These are phyloP conservation scores for Physocephala rufipes DNA, from an alignment of 2,888 invertebrate species.

Conservation along the genomic window DNA sequence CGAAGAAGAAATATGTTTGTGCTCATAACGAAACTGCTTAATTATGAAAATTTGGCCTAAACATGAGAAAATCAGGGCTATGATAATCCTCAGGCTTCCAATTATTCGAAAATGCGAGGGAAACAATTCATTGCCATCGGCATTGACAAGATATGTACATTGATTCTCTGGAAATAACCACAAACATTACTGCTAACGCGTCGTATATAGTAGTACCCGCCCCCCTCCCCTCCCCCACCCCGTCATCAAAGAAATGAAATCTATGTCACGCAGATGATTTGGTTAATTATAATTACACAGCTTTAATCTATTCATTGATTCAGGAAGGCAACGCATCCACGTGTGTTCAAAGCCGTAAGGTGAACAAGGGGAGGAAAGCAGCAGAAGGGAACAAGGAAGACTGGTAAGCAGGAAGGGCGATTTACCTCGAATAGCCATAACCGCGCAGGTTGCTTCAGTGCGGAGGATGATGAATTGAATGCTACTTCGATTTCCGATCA, in stretches of 20 bases:
- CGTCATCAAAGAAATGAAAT: conserved; percentile 8
- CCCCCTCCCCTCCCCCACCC: background rate
- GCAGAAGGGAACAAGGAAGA: background rate
- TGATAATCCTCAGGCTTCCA: too few species aligned
- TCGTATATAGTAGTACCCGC: background rate
- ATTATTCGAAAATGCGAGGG: too few species aligned
- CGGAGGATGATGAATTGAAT: conserved; percentile 58
- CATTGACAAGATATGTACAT: too few species aligned
- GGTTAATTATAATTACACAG: conserved; percentile 63
- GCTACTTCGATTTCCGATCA: conserved; percentile 51
- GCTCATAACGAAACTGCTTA: too few species aligned
- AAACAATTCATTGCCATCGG: too few species aligned
- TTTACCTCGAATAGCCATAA: background rate
- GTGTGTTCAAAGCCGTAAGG: background rate
- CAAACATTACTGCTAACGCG: too few species aligned
- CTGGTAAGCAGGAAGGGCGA: conserved; percentile 16
- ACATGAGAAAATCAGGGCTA: too few species aligned
- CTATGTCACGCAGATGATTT: conserved; percentile 23
- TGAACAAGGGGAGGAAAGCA: too few species aligned
- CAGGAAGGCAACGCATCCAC: conserved; percentile 27
- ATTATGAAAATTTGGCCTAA: too few species aligned
- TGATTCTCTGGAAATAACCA: too few species aligned
- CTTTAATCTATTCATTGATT: conserved; percentile 39
- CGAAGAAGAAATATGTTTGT: too few species aligned
- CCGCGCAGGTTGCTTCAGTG: conserved; percentile 26